These are phyloP conservation scores for Tupiocoris notatus DNA, from an alignment of 2,888 invertebrate genomes.

Conservation along the genomic window DNA sequence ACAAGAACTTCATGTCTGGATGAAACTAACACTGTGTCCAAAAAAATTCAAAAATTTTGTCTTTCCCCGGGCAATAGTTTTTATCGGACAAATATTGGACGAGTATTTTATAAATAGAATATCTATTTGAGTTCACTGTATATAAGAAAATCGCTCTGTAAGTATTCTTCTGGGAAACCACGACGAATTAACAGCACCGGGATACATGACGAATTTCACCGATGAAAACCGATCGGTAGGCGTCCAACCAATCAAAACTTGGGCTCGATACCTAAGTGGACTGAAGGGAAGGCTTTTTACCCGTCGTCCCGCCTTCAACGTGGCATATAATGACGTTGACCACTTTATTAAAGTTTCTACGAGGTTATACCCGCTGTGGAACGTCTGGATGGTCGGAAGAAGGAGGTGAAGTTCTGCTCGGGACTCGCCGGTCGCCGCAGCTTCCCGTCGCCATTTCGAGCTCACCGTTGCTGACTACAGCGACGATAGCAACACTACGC, in stretches of 20 bases:
- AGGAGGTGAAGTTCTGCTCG: background rate
- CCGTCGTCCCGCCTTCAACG: background rate
- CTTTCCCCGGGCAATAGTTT: too few species aligned
- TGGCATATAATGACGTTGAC: conserved; percentile 24
- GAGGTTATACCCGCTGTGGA: conserved; percentile 3
- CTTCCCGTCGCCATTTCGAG: background rate
- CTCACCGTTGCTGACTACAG: background rate
- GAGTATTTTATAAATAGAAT: too few species aligned
- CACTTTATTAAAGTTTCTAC: conserved; percentile 37
- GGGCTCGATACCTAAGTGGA: background rate
- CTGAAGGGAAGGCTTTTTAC: conserved; percentile 18
- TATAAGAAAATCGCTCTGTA: too few species aligned
- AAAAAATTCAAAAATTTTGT: too few species aligned
- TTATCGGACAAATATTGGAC: too few species aligned
- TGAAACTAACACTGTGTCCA: too few species aligned
- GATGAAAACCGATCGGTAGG: conserved; percentile 1
- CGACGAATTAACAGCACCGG: too few species aligned
- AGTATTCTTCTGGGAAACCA: too few species aligned
- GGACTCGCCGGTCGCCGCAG: background rate
- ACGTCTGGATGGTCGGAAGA: background rate
- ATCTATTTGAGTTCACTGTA: too few species aligned
- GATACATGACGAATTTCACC: conserved; percentile 1
- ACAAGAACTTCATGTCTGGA: too few species aligned
- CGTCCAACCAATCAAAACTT: conserved; percentile 18
- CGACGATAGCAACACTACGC: conserved; percentile 4